These are phyloP conservation scores for Drosophila neoperkinsi DNA, from an alignment of 2,888 invertebrate species.

Conservation along the genomic window DNA sequence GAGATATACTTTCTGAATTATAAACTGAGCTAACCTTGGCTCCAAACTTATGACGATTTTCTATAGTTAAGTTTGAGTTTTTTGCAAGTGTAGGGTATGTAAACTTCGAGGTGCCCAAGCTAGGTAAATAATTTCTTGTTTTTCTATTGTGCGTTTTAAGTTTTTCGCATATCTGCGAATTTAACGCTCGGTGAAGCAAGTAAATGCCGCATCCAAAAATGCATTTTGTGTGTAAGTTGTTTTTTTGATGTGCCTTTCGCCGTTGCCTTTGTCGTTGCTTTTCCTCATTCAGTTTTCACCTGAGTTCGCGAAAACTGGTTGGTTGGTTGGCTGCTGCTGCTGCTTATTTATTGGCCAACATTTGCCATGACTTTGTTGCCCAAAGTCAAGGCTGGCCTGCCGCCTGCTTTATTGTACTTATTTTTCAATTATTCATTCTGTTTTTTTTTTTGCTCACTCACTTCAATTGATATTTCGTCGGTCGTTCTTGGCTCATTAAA, in stretches of 20 bases:
- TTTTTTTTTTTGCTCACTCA: slow-evolving; percentile 7
- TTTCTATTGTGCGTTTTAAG: slow-evolving; percentile 3
- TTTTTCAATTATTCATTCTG: slow-evolving; percentile 7
- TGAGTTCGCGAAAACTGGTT: slow-evolving; percentile 14
- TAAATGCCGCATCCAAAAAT: slow-evolving; percentile 57
- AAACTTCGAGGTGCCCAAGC: neutral
- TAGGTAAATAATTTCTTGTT: neutral
- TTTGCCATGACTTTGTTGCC: slow-evolving; percentile 29
- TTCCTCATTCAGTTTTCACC: slow-evolving; percentile 56
- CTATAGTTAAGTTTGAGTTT: no score
- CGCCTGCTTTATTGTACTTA: slow-evolving; percentile 7
- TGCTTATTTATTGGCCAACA: slow-evolving; percentile 26
- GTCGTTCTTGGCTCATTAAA: slow-evolving; percentile 62
- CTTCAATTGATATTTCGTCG: slow-evolving; percentile 49
- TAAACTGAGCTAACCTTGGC: neutral
- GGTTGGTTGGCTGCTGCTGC: slow-evolving; percentile 4
- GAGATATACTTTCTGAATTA: neutral
- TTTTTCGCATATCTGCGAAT: slow-evolving; percentile 45
- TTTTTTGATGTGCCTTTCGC: slow-evolving; percentile 27
- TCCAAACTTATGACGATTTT: neutral
- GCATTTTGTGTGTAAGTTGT: slow-evolving; percentile 14
- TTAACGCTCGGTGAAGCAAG: slow-evolving; percentile 68
- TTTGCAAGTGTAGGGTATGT: neutral
- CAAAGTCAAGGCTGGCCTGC: slow-evolving; percentile 78
- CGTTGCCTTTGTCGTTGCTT: slow-evolving; percentile 36